phyloP scores from a whole-genome alignment of 1,140 invertebrate genomes.

The Nixonia krombeini region DNA sequence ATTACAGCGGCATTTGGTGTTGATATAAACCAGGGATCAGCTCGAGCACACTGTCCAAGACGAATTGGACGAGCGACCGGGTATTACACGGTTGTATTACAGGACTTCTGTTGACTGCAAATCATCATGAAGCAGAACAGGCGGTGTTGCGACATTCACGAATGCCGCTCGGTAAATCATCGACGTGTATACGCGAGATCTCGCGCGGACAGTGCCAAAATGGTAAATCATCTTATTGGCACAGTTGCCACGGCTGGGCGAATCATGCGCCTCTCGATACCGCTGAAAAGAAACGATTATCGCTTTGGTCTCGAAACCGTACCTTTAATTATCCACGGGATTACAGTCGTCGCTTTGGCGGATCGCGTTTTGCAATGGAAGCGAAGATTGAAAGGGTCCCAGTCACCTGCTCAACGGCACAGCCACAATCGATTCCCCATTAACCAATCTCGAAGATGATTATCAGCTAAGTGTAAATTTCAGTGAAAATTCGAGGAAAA shows the following conservation, averaged over 20 bases:
- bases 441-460: slow-evolving; percentile 38
- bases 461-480: slow-evolving; percentile 31
- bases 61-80: slow-evolving; percentile 48
- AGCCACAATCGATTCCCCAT: slow-evolving; percentile 26
- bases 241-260: no score
- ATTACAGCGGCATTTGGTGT: no score
- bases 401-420: slow-evolving; percentile 13
- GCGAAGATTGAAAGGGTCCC: slow-evolving; percentile 7
- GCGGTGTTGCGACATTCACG: slow-evolving; percentile 25
- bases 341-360: no score
- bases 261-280: no score
- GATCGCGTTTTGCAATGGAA: no score
- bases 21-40: slow-evolving; percentile 53
- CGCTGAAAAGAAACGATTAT: no score
- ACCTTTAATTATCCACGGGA: no score
- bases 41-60: slow-evolving; percentile 46
- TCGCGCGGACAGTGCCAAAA: no score
- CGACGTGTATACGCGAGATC: no score
- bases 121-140: slow-evolving; percentile 47
- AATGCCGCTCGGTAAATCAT: slow-evolving; percentile 37
- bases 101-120: slow-evolving; percentile 45
- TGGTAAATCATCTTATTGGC: no score
- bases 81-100: slow-evolving; percentile 42
- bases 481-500: slow-evolving; percentile 52
- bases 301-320: no score